A percentile compares a stretch with the other conserved stretches of the same genome.
phyloP scores from a whole-genome alignment of 1,140 invertebrate genomes.

The Sarcophaga bullata region DNA sequence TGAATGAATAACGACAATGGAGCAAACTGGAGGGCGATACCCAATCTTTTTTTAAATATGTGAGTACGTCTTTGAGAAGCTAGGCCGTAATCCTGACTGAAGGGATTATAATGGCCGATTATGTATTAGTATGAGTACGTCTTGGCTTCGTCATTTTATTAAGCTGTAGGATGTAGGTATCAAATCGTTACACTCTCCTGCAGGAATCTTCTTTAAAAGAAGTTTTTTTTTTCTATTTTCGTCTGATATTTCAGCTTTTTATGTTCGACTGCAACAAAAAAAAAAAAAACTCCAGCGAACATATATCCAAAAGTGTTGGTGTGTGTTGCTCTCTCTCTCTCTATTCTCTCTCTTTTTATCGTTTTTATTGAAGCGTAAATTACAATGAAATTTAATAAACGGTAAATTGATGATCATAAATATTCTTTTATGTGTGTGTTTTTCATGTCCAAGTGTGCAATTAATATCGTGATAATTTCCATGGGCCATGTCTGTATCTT shows the following conservation, averaged over 20 bases:
- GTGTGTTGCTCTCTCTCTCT: background rate
- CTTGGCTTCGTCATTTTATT: too few species aligned
- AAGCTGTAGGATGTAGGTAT: too few species aligned
- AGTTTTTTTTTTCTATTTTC: background rate
- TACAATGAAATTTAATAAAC: slow-evolving; percentile 41
- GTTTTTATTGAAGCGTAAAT: slow-evolving; percentile 40
- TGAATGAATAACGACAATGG: too few species aligned
- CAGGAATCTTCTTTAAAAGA: background rate
- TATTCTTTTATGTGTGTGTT: slow-evolving; percentile 7
- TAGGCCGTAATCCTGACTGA: too few species aligned
- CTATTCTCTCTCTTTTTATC: too few species aligned
- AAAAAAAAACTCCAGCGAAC: background rate
- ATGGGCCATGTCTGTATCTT: background rate
- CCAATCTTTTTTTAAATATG: too few species aligned
- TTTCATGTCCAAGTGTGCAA: background rate
- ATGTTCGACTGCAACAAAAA: background rate
- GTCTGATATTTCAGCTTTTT: background rate
- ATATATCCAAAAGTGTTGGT: background rate
- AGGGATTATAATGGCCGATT: too few species aligned
- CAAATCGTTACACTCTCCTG: too few species aligned
- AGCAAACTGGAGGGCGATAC: too few species aligned
- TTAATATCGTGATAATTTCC: too few species aligned
- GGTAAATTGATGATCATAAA: slow-evolving; percentile 41
- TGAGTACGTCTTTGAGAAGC: too few species aligned
- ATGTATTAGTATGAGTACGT: too few species aligned